Evolutionary conservation across 2,888 invertebrate genomes (phyloP).

Genomic region (Lithosia quadra): DNA sequence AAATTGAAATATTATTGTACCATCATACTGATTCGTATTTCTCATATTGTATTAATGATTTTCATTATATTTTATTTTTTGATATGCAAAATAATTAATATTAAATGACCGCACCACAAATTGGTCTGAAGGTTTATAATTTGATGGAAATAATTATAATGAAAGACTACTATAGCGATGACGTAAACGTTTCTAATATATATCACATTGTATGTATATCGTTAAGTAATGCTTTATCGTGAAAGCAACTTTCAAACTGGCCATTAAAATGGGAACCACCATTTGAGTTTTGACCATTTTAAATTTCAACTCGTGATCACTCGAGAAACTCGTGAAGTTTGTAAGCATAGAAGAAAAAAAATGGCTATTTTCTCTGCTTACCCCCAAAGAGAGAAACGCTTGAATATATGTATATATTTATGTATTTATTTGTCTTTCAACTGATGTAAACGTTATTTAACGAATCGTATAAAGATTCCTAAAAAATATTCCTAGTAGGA

Average conservation of each 20-base stretch:
- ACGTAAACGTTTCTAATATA: slow-evolving; percentile 31
- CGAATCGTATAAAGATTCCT: slow-evolving; percentile 30
- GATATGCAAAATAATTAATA: slow-evolving; percentile 30
- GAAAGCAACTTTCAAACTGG: background rate
- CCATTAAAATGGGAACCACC: background rate
- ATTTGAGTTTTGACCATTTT: background rate
- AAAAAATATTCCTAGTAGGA: slow-evolving; percentile 48
- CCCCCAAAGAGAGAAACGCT: no score
- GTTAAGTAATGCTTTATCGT: slow-evolving; percentile 32
- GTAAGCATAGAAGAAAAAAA: no score
- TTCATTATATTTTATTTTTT: background rate
- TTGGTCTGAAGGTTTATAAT: slow-evolving; percentile 32
- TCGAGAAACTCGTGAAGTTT: no score
- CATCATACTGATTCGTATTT: background rate
- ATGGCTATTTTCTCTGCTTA: no score
- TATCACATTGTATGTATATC: slow-evolving; percentile 25
- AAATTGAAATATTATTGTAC: background rate
- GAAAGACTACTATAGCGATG: slow-evolving; percentile 17
- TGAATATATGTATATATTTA: no score
- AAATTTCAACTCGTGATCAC: no score
- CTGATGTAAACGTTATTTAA: slow-evolving; percentile 27
- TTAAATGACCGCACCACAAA: slow-evolving; percentile 37
- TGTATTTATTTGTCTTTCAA: background rate
- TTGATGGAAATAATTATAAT: slow-evolving; percentile 24
- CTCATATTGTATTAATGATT: background rate